Conservation (phyloP, 2,797 vertebrate genomes). For the Coracias cyanogaster region DNA sequence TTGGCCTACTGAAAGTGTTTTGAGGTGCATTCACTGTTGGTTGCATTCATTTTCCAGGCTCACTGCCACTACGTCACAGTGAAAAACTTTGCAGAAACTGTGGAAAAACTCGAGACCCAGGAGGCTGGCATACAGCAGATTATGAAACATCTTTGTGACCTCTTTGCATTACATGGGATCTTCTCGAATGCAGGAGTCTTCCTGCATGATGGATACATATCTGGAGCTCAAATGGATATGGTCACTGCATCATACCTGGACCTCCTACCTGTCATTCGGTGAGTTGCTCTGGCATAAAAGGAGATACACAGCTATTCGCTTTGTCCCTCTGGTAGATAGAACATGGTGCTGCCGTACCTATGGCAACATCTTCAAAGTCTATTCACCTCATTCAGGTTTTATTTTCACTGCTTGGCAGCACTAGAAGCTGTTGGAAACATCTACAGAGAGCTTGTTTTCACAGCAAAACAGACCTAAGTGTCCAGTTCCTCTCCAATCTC, state of each 20-base stretch:
- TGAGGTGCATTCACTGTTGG: conserved; percentile 48
- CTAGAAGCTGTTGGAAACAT: background rate
- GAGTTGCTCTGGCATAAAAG: conserved; percentile 27
- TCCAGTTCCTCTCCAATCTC: background rate
- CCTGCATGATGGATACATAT: conserved; percentile 76
- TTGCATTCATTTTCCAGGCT: conserved; percentile 72
- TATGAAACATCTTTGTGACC: conserved; percentile 80
- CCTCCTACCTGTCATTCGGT: conserved; percentile 79
- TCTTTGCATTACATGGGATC: conserved; percentile 79
- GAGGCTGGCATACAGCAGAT: conserved; percentile 72
- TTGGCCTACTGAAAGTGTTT: conserved; percentile 30
- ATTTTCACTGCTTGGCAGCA: conserved; percentile 30
- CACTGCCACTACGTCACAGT: conserved; percentile 79
- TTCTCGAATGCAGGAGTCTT: conserved; percentile 75
- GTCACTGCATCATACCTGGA: conserved; percentile 75
- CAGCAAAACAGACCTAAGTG: background rate
- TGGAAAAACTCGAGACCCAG: conserved; percentile 65
- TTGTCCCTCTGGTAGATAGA: background rate
- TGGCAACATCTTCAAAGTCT: conserved; percentile 22
- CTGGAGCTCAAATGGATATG: conserved; percentile 77
- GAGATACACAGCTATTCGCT: background rate
- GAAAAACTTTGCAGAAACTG: conserved; percentile 72
- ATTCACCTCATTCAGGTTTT: background rate
- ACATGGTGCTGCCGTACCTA: conserved; percentile 44
- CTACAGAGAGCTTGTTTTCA: background rate